Conservation (phyloP, 2,113 vertebrate genomes). For the Leptocoma aspasia region DNA sequence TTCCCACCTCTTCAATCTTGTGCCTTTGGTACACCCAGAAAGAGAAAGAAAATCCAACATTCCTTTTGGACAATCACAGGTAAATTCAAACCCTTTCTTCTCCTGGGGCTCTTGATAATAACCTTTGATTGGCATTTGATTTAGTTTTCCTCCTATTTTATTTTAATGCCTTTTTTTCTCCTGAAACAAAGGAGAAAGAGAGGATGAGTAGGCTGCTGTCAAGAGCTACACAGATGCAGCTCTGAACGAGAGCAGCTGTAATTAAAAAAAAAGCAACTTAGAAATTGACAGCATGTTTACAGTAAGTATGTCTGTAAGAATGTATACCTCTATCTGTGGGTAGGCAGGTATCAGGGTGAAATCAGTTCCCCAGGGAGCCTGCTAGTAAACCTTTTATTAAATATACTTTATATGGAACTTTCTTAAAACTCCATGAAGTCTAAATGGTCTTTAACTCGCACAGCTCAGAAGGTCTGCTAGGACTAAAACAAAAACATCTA, state of each 20-base stretch:
- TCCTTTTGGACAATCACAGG: neutral
- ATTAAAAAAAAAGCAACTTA: neutral
- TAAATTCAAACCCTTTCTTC: neutral
- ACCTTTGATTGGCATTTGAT: neutral
- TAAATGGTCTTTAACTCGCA: neutral
- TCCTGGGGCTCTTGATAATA: neutral
- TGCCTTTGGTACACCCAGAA: neutral
- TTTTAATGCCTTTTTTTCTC: neutral
- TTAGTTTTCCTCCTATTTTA: neutral
- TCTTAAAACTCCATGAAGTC: neutral
- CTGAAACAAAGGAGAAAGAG: neutral
- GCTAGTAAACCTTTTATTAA: neutral
- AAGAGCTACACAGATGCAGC: neutral
- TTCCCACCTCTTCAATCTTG: neutral
- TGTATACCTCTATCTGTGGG: neutral
- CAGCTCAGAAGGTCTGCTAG: neutral
- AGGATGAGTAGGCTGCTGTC: neutral
- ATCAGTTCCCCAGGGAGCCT: neutral
- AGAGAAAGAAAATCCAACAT: neutral
- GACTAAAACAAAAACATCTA: neutral
- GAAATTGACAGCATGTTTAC: neutral
- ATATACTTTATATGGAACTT: neutral
- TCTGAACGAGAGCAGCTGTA: neutral
- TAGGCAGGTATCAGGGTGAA: neutral
- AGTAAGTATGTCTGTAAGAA: neutral